These are phyloP conservation scores for Catocala sponsa DNA, from an alignment of 2,888 invertebrate genomes.

Conservation along the genomic window DNA sequence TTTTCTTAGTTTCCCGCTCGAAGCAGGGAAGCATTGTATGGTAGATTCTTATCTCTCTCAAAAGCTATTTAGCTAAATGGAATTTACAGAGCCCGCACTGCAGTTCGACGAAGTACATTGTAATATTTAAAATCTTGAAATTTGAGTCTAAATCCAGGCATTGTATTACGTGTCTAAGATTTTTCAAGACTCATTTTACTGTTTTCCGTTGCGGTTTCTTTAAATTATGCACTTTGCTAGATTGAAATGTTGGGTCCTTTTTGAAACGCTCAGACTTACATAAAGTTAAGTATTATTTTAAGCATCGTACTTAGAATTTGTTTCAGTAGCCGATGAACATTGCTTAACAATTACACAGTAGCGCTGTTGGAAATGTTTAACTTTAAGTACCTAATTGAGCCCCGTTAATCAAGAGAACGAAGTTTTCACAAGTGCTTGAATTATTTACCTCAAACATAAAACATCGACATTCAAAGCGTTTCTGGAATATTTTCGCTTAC, in stretches of 20 bases:
- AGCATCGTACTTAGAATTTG: constrained; percentile 48
- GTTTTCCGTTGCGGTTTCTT: constrained; percentile 59
- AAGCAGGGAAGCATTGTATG: constrained; percentile 85
- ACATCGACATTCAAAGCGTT: constrained; percentile 83
- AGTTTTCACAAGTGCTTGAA: constrained; percentile 85
- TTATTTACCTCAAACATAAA: constrained; percentile 86
- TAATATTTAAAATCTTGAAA: constrained; percentile 87
- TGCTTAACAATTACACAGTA: constrained; percentile 73
- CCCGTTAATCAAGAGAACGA: constrained; percentile 82
- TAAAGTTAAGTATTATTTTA: constrained; percentile 50
- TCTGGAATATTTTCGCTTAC: constrained; percentile 81
- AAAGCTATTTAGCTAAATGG: constrained; percentile 88
- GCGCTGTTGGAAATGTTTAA: constrained; percentile 77
- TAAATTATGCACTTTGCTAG: constrained; percentile 75
- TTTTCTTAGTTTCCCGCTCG: constrained; percentile 86
- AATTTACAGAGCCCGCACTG: constrained; percentile 88
- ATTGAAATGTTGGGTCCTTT: constrained; percentile 67
- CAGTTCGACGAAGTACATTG: constrained; percentile 87
- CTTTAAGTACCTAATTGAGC: constrained; percentile 82
- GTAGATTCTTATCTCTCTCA: constrained; percentile 86
- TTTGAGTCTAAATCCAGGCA: constrained; percentile 80
- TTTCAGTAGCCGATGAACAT: constrained; percentile 62
- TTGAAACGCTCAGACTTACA: constrained; percentile 47
- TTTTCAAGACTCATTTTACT: constrained; percentile 70
- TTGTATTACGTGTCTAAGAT: constrained; percentile 81